Evolutionary conservation across 2,113 vertebrate genomes (phyloP).

Genomic region (Bos indicus): DNA sequence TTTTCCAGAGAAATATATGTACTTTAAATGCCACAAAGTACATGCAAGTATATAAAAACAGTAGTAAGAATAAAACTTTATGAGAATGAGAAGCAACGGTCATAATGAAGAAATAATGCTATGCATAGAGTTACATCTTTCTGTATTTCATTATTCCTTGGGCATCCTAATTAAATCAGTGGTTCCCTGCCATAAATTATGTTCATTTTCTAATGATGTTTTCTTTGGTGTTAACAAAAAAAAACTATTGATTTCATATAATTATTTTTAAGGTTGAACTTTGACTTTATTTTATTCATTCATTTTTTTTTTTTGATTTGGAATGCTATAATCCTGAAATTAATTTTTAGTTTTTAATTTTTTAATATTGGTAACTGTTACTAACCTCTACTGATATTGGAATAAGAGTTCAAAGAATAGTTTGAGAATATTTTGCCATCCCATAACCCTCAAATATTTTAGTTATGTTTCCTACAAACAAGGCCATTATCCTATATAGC

Average conservation of each 20-base stretch:
- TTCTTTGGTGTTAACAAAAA: not conserved
- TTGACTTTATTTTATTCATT: not conserved
- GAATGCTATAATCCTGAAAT: not conserved
- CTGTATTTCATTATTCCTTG: not conserved
- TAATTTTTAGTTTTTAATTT: not conserved
- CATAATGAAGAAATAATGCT: not conserved
- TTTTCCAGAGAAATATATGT: constrained; percentile 17
- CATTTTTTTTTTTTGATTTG: not conserved
- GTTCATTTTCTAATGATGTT: not conserved
- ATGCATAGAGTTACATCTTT: not conserved
- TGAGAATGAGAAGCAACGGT: not conserved
- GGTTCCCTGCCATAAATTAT: not conserved
- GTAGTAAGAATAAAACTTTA: constrained; percentile 16
- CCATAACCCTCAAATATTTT: not conserved
- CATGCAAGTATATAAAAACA: not conserved
- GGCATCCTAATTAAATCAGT: not conserved
- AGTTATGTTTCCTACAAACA: not conserved
- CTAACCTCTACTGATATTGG: not conserved
- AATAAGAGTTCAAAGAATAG: not conserved
- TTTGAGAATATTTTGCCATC: not conserved
- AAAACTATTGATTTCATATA: not conserved
- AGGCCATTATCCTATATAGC: not conserved
- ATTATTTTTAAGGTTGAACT: not conserved
- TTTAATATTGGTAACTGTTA: not conserved
- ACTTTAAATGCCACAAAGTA: not conserved